Evolutionary conservation across 2,888 invertebrate genomes (phyloP).

Genomic region (Byasa hedistus): DNA sequence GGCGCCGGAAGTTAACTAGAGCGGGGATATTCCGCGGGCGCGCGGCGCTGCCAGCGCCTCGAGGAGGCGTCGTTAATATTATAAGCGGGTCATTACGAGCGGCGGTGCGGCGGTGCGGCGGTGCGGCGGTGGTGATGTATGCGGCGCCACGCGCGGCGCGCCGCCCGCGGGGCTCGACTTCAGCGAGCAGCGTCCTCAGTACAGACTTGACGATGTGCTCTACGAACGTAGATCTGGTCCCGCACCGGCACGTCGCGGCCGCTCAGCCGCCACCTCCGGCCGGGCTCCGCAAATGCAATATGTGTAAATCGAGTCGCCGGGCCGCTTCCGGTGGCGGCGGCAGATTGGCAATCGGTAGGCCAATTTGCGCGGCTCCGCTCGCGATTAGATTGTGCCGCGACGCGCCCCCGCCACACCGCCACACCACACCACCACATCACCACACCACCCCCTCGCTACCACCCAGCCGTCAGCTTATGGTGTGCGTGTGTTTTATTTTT

Average conservation of each 20-base stretch:
- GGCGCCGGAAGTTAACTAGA: too few relatives aligned
- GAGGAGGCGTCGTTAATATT: slow-evolving; percentile 23
- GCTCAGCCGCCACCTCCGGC: neutral
- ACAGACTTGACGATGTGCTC: slow-evolving; percentile 26
- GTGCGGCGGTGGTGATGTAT: slow-evolving; percentile 38
- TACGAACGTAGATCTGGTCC: too few relatives aligned
- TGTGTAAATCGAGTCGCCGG: slow-evolving; percentile 28
- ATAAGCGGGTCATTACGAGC: slow-evolving; percentile 34
- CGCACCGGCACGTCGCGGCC: too few relatives aligned
- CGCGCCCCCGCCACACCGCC: neutral
- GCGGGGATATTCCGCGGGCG: too few relatives aligned
- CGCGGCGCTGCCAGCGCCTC: neutral
- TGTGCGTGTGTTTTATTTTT: too few relatives aligned
- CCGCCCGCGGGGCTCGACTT: slow-evolving; percentile 48
- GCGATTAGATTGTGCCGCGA: slow-evolving; percentile 47
- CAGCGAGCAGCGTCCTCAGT: slow-evolving; percentile 41
- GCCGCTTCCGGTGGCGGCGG: slow-evolving; percentile 37
- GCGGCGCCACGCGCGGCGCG: slow-evolving; percentile 35
- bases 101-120: too few relatives aligned
- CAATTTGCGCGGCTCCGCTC: slow-evolving; percentile 41
- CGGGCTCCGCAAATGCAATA: slow-evolving; percentile 33
- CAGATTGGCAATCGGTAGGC: slow-evolving; percentile 34
- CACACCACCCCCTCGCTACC: too few relatives aligned
- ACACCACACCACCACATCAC: too few relatives aligned
- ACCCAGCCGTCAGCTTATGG: too few relatives aligned